Evolutionary conservation across 2,113 vertebrate genomes (phyloP).

Genomic region (Petrocephalus zakoni): DNA sequence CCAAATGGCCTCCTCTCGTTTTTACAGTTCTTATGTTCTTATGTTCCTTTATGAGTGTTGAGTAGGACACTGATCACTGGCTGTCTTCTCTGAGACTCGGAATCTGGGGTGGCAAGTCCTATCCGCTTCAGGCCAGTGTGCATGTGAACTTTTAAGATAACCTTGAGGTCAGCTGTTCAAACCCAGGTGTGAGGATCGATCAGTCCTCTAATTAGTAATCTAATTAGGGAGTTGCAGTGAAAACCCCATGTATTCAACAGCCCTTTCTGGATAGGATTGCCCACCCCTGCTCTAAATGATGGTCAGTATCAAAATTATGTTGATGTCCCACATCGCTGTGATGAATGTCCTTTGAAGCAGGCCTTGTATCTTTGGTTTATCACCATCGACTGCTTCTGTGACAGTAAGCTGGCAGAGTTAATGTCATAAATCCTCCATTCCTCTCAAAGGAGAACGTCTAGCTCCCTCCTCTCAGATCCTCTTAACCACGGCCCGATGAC

Average conservation of each 20-base stretch:
- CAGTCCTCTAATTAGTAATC: neutral
- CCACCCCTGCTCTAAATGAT: neutral
- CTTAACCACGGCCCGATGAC: neutral
- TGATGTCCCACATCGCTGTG: neutral
- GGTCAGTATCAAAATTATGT: neutral
- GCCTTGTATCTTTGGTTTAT: neutral
- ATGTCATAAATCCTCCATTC: neutral
- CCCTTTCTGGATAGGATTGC: neutral
- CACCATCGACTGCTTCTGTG: neutral
- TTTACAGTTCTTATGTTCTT: too few relatives aligned
- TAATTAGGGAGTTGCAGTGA: neutral
- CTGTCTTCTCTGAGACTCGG: neutral
- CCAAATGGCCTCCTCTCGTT: too few relatives aligned
- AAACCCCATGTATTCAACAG: neutral
- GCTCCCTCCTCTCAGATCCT: slow-evolving; percentile 22
- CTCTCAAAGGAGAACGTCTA: neutral
- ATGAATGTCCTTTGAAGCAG: neutral
- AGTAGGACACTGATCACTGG: neutral
- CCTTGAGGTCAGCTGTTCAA: neutral
- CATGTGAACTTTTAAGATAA: neutral
- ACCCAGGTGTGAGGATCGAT: neutral
- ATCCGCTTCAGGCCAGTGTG: neutral
- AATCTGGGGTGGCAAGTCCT: neutral
- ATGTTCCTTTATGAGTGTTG: neutral
- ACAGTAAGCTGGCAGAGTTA: neutral